Evolutionary conservation across 37 sponge, comb jelly and placozoan species (phyloP), one percentile per base, ranked within the genome.

Genomic region (Spongilla lacustris): DNA sequence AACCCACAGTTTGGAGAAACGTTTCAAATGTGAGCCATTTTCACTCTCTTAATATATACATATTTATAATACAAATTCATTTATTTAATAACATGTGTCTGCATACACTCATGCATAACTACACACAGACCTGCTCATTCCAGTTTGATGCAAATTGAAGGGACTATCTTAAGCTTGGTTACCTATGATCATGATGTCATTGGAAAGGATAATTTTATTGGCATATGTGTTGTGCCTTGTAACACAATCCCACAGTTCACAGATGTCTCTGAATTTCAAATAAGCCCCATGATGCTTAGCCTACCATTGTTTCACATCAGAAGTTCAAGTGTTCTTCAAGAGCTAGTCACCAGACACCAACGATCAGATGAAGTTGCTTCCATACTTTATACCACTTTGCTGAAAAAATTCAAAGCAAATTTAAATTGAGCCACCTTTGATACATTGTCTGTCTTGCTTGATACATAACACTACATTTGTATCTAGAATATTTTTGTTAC

Each of bases 171-270:
- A 0, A 26, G 80, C 37, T 28, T 93, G 38, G 81, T 78, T 9
- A 49, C 89, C 67, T 93, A 70, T 77, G 90, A 89, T 23, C 67
- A 89, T 31, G 93, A 93, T 70, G 36, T 50, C 4, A 41, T 93
- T 36, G 77, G 83, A 12, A 36, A 81, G 36, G 81, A 92, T 75
- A 81, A 83, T 76, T 85, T 89, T 71, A 69, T 50, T 74, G 93
- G 93, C 8, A 36, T 92, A 50, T 80, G 85, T 83, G 93, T 82
- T 27, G 75, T 89, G 25, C 24, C 83, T 27, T 81, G 86, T 67
- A 71, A 82, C 17, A 46, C 32, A 67, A 81, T 90, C 30, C 90
- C 90, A 27, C 23, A 26, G 28, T 35, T 84, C 30, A 36, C 71
- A 58, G 58, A 58, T 58, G 58, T 17, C 12, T 58, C 58, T 13